Base-by-base conservation (phyloP, 2,113 vertebrate species). In the Cathartes aura region DNA sequence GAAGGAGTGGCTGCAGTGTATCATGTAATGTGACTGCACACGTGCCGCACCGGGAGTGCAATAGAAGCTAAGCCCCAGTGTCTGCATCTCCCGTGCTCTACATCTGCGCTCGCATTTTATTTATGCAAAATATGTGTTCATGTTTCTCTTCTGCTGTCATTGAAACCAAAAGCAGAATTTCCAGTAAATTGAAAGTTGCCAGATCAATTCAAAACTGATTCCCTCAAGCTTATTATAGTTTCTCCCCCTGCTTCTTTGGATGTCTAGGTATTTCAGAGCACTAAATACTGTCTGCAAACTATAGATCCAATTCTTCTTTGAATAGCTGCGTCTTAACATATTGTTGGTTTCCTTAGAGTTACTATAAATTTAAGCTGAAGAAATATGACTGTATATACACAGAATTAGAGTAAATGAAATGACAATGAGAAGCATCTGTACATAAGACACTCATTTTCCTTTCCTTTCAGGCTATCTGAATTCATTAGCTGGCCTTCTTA, bases 41-140 rank as follows among this genome's bases (percentile, higher is more conserved):
- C 0, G 0, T 64, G 34, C 43, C 1, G 0, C 64, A 26, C 8
- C 4, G 3, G 58, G 26, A 76, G 11, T 16, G 16, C 62, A 64
- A 36, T 2, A 56, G 56, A 82, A 85, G 34, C 43, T 43, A 59
- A 17, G 0, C 22, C n/a, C 32, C 29, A 38, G 4, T 42, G 73
- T 19, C 71, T 90, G 30, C 45, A 53, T 73, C 45, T 81, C 48
- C 73, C 0, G 0, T 42, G 29, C 52, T 56, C 82, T 52, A 22
- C 29, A 13, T 32, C 34, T 59, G 50, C 3, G 2, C 45, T 83
- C 68, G 55, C 16, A 38, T 84, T 89, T 89, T 70, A 67, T 62
- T 78, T 71, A 29, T 22, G 29, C 83, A 78, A 50, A 92, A 32
- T 50, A 17, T 21, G 1, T 16, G 45, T 50, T 24, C 20, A 2